Conservation (phyloP, 2,888 invertebrate genomes). For the Miltochrista miniata region DNA sequence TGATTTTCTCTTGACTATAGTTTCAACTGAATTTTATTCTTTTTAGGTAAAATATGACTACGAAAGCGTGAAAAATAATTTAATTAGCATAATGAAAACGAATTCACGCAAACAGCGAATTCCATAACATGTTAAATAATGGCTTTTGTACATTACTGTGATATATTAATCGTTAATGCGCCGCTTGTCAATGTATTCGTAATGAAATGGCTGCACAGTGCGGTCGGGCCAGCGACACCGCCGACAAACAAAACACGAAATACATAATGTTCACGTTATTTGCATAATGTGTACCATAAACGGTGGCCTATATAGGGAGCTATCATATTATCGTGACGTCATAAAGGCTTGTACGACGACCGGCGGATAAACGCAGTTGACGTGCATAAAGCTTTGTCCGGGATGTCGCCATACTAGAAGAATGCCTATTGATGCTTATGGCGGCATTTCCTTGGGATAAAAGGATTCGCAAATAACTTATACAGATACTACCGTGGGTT, state of each 20-base stretch:
- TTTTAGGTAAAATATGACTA: too few species aligned
- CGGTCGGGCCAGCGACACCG: conserved; percentile 46
- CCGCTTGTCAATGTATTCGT: conserved; percentile 64
- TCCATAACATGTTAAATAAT: conserved; percentile 44
- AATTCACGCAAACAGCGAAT: conserved; percentile 32
- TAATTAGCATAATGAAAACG: conserved; percentile 36
- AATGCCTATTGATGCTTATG: conserved; percentile 39
- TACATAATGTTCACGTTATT: conserved; percentile 55
- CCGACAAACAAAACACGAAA: conserved; percentile 59
- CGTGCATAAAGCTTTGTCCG: conserved; percentile 43
- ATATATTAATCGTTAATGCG: conserved; percentile 61
- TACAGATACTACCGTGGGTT: conserved; percentile 2
- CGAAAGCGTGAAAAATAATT: conserved; percentile 22
- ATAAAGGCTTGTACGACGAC: conserved; percentile 37
- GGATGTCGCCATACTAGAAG: conserved; percentile 30
- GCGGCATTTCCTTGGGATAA: conserved; percentile 25
- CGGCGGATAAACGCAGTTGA: conserved; percentile 37
- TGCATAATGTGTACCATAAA: conserved; percentile 56
- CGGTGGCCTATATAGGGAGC: conserved; percentile 46
- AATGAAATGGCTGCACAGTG: conserved; percentile 54
- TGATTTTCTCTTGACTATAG: too few species aligned
- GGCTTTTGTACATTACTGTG: conserved; percentile 55
- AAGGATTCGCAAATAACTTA: conserved; percentile 23
- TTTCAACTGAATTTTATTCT: too few species aligned
- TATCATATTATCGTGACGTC: conserved; percentile 47